A percentile compares a stretch with the other conserved stretches of the same genome.
Conservation (phyloP, 2,888 invertebrate species). For the Xylophagus ater region DNA sequence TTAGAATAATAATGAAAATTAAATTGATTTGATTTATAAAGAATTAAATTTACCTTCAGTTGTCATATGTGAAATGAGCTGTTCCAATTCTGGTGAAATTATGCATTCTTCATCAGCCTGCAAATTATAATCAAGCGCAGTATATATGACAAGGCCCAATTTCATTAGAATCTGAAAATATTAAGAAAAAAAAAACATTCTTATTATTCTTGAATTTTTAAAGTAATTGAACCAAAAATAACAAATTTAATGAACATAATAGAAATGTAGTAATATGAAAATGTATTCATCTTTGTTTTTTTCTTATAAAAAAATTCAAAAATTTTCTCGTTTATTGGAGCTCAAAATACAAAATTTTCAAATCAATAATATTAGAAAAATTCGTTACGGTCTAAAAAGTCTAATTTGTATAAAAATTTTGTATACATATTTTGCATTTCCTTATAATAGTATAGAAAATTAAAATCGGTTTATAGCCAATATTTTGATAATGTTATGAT, state of each 20-base stretch:
- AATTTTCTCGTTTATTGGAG: too few relatives aligned
- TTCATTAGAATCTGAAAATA: slow-evolving; percentile 62
- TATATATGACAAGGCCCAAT: slow-evolving; percentile 75
- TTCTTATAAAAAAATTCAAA: not conserved
- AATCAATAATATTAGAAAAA: too few relatives aligned
- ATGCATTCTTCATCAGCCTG: slow-evolving; percentile 76
- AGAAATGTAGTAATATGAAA: not conserved
- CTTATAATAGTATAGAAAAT: too few relatives aligned
- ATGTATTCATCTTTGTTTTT: not conserved
- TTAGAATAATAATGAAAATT: too few relatives aligned
- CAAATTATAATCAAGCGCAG: slow-evolving; percentile 80
- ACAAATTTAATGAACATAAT: not conserved
- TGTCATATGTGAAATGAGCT: slow-evolving; percentile 78
- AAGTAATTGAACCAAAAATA: not conserved
- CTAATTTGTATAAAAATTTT: too few relatives aligned
- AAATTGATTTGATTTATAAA: too few relatives aligned
- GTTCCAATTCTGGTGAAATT: slow-evolving; percentile 74
- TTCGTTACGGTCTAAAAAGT: too few relatives aligned
- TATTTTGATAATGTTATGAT: too few relatives aligned
- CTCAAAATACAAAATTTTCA: too few relatives aligned
- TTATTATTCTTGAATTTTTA: too few relatives aligned
- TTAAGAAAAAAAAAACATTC: slow-evolving; percentile 19
- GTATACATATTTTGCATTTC: too few relatives aligned
- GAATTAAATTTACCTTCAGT: slow-evolving; percentile 45
- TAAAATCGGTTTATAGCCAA: too few relatives aligned